Evolutionary conservation across 2,797 vertebrate genomes (phyloP).

Genomic region (Anguilla anguilla): DNA sequence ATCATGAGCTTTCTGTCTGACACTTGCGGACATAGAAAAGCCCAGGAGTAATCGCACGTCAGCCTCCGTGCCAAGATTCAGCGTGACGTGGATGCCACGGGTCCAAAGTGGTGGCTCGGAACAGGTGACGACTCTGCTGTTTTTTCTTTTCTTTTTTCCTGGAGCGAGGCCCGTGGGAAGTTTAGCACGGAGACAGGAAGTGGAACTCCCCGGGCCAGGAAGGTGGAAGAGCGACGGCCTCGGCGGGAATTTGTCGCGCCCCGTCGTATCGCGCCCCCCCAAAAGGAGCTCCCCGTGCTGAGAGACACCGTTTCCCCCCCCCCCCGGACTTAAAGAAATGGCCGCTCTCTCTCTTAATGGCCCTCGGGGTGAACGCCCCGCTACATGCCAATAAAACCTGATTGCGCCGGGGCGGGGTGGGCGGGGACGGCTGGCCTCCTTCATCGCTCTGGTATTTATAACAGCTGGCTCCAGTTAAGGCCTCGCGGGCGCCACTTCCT

Average conservation of each 20-base stretch:
- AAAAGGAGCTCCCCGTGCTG: background rate
- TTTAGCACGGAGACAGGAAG: conserved; percentile 37
- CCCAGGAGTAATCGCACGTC: background rate
- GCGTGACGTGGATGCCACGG: too few species aligned
- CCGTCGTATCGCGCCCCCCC: background rate
- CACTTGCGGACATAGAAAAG: background rate
- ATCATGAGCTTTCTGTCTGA: background rate
- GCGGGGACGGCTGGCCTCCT: conserved; percentile 53
- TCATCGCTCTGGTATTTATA: conserved; percentile 68
- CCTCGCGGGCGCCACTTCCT: conserved; percentile 66
- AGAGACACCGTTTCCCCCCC: too few species aligned
- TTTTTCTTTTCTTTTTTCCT: background rate
- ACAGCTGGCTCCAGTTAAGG: conserved; percentile 75
- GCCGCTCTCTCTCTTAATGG: conserved; percentile 46
- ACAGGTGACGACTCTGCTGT: background rate
- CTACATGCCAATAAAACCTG: conserved; percentile 63
- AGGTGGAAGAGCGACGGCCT: background rate
- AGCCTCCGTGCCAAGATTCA: too few species aligned
- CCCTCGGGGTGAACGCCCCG: conserved; percentile 57
- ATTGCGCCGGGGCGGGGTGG: conserved; percentile 48
- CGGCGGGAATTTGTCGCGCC: background rate
- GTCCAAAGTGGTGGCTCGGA: too few species aligned
- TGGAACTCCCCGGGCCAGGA: background rate
- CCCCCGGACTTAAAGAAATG: conserved; percentile 39
- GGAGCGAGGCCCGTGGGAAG: conserved; percentile 21